A percentile compares a stretch with the other conserved stretches of the same genome.
Conservation (phyloP, 1,140 invertebrate species). For the Drosophila lacteicornis region DNA sequence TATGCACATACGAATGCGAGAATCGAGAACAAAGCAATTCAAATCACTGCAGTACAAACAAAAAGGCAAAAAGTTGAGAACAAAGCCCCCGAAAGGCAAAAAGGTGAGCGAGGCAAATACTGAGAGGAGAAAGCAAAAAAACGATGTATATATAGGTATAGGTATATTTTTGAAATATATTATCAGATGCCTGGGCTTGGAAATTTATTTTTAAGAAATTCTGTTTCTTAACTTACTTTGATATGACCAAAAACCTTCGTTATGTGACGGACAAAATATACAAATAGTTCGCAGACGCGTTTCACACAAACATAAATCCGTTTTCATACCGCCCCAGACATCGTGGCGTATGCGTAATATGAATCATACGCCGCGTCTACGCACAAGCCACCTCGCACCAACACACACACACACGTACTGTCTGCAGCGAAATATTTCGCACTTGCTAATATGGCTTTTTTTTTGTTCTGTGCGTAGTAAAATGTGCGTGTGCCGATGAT, state of each 20-base stretch:
- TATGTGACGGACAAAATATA: not conserved
- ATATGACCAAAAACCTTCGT: not conserved
- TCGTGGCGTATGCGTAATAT: slow-evolving; percentile 67
- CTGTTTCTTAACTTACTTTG: not conserved
- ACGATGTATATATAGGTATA: not conserved
- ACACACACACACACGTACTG: slow-evolving; percentile 33
- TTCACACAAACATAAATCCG: slow-evolving; percentile 3
- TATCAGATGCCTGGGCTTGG: no score
- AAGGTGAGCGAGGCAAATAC: slow-evolving; percentile 11
- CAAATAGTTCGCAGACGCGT: slow-evolving; percentile 1
- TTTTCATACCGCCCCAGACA: slow-evolving; percentile 50
- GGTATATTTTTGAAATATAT: not conserved
- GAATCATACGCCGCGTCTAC: slow-evolving; percentile 56
- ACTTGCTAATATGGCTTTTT: slow-evolving; percentile 26
- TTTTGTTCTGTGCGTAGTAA: slow-evolving; percentile 50
- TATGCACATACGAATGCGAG: slow-evolving; percentile 19
- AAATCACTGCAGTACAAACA: slow-evolving; percentile 55
- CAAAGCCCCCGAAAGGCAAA: slow-evolving; percentile 52
- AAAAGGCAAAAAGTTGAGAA: slow-evolving; percentile 39
- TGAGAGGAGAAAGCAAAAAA: slow-evolving; percentile 30
- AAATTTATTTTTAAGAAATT: no score
- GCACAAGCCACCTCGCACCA: slow-evolving; percentile 18
- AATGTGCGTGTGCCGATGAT: slow-evolving; percentile 60
- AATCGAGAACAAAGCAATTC: slow-evolving; percentile 75
- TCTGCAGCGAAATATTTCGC: slow-evolving; percentile 51